These are phyloP conservation scores for Sphenopsis melanotis DNA, from an alignment of 2,797 vertebrate genomes.

Conservation along the genomic window DNA sequence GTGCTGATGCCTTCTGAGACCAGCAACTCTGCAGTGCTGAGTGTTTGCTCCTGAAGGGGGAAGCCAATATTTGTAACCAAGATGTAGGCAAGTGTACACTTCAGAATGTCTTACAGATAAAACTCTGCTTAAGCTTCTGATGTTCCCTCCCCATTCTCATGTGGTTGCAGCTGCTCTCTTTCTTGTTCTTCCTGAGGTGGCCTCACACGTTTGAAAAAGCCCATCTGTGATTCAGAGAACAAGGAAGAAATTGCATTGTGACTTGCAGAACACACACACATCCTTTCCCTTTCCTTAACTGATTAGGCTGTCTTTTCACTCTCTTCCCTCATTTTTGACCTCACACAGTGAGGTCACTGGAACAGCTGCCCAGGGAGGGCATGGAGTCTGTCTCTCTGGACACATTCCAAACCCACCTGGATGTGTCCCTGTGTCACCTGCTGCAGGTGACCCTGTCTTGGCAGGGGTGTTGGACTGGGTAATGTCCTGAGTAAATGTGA, in stretches of 20 bases:
- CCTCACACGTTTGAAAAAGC: slow-evolving; percentile 96
- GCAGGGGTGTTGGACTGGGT: too few relatives aligned
- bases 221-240: slow-evolving; percentile 78
- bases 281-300: neutral
- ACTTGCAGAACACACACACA: neutral
- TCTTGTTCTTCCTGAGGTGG: slow-evolving; percentile 94
- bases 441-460: too few relatives aligned
- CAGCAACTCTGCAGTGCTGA: slow-evolving; percentile 7
- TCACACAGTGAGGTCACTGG: neutral
- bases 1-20: neutral
- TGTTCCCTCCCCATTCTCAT: slow-evolving; percentile 91
- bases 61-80: neutral
- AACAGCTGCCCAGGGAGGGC: too few relatives aligned
- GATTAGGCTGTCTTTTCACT: neutral
- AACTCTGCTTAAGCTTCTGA: slow-evolving; percentile 82
- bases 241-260: neutral
- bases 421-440: too few relatives aligned
- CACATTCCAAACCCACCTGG: too few relatives aligned
- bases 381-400: too few relatives aligned
- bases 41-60: neutral
- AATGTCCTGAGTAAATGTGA: too few relatives aligned
- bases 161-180: slow-evolving; percentile 94
- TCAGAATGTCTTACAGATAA: slow-evolving; percentile 31
- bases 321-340: neutral
- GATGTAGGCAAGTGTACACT: neutral